Conservation (phyloP, 2,888 invertebrate genomes). For the Ecliptopera silaceata region DNA sequence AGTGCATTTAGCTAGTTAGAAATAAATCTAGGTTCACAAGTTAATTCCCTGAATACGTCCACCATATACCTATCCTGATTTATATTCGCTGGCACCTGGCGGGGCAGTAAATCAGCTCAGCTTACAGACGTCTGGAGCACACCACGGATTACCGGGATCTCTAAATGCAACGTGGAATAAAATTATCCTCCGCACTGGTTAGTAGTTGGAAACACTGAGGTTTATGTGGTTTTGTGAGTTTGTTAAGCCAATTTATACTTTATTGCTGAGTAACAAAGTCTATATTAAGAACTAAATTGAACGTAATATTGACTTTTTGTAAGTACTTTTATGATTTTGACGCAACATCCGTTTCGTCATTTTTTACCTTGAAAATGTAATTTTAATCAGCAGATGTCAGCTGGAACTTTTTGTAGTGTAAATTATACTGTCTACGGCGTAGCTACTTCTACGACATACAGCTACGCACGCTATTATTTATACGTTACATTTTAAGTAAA, state of each 20-base stretch:
- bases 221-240: neutral
- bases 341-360: too few species aligned
- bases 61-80: slow-evolving; percentile 3
- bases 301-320: too few species aligned
- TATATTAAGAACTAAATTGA: too few species aligned
- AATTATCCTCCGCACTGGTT: neutral
- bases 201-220: neutral
- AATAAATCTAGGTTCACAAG: too few species aligned
- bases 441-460: neutral
- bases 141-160: slow-evolving; percentile 16
- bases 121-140: slow-evolving; percentile 20
- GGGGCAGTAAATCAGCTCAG: slow-evolving; percentile 20
- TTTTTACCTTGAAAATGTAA: too few species aligned
- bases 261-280: neutral
- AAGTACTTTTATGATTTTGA: too few species aligned
- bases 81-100: slow-evolving; percentile 16
- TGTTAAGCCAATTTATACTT: neutral
- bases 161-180: slow-evolving; percentile 14
- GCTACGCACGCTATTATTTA: neutral
- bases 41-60: slow-evolving; percentile 4
- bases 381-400: too few species aligned
- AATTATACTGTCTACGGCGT: neutral
- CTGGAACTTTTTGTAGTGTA: too few species aligned
- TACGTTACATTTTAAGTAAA: too few species aligned
- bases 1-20: too few species aligned